Conservation (phyloP, 2,797 vertebrate genomes). For the Hoplostethus atlanticus region DNA sequence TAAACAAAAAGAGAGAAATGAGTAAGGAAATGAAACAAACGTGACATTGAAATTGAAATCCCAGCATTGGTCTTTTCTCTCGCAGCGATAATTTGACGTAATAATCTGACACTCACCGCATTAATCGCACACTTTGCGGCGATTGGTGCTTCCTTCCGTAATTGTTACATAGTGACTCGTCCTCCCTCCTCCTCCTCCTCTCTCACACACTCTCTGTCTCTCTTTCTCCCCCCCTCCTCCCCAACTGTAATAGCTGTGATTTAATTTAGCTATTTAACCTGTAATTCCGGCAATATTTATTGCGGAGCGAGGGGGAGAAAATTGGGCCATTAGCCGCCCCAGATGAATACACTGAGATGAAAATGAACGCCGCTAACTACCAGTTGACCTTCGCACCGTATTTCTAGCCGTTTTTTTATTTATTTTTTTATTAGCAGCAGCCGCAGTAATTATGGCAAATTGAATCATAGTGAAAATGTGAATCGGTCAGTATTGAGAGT, state of each 20-base stretch:
- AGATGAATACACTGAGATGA: conserved; percentile 99
- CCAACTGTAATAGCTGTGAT: conserved; percentile 96
- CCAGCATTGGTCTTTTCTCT: too few relatives aligned
- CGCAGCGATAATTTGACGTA: conserved; percentile 47
- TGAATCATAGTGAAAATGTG: conserved; percentile 95
- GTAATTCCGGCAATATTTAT: conserved; percentile 99
- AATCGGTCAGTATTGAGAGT: conserved; percentile 95
- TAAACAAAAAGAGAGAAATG: neutral
- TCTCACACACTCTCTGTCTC: conserved; percentile 26
- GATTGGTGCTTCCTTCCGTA: conserved; percentile 88
- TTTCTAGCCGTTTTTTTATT: conserved; percentile 88
- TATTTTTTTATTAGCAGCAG: conserved; percentile 92
- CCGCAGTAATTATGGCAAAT: conserved; percentile 96
- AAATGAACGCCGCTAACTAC: conserved; percentile 98
- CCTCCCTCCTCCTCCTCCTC: neutral
- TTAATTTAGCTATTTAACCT: conserved; percentile 99
- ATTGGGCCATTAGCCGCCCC: conserved; percentile 97
- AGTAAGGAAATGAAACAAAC: neutral
- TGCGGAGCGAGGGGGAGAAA: conserved; percentile 96
- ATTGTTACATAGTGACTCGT: conserved; percentile 85
- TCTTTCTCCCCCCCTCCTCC: conserved; percentile 81
- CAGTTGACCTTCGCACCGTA: conserved; percentile 95
- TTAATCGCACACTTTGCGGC: conserved; percentile 86
- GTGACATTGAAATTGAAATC: too few relatives aligned
- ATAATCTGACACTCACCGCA: conserved; percentile 80